Evolutionary conservation across 2,113 vertebrate genomes (phyloP).

Genomic region (Poicephalus gulielmi): DNA sequence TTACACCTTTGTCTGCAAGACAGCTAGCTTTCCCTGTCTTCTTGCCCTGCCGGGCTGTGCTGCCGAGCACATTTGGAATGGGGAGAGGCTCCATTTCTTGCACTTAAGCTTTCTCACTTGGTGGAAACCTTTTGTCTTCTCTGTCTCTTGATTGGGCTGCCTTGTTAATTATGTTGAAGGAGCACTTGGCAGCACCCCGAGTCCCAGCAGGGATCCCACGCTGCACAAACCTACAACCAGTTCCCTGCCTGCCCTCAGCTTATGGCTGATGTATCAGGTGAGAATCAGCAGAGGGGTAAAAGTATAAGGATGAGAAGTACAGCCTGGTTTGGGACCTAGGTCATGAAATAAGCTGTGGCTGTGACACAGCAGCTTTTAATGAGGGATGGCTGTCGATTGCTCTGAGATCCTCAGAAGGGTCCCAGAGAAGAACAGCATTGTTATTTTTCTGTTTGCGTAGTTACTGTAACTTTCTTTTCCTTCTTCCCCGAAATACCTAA

Average conservation of each 20-base stretch:
- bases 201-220: not conserved
- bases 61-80: accelerated
- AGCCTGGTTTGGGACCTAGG: not conserved
- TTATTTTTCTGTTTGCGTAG: constrained; percentile 5
- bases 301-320: not conserved
- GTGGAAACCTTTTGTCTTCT: constrained; percentile 33
- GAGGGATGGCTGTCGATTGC: not conserved
- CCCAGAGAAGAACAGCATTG: not conserved
- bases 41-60: not conserved
- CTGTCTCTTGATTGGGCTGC: not conserved
- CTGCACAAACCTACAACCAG: accelerated
- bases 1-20: not conserved
- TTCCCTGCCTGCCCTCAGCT: not conserved
- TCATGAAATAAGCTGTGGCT: accelerated
- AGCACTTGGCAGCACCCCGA: not conserved
- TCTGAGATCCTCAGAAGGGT: not conserved
- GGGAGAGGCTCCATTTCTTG: not conserved
- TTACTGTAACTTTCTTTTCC: constrained; percentile 15
- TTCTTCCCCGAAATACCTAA: constrained; percentile 6
- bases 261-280: not conserved
- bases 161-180: not conserved
- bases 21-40: not conserved
- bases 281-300: not conserved
- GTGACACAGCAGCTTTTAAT: accelerated
- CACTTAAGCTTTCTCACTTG: not conserved